These are phyloP conservation scores for Drosophila kanekoi DNA, from an alignment of 2,888 invertebrate species.

Conservation along the genomic window DNA sequence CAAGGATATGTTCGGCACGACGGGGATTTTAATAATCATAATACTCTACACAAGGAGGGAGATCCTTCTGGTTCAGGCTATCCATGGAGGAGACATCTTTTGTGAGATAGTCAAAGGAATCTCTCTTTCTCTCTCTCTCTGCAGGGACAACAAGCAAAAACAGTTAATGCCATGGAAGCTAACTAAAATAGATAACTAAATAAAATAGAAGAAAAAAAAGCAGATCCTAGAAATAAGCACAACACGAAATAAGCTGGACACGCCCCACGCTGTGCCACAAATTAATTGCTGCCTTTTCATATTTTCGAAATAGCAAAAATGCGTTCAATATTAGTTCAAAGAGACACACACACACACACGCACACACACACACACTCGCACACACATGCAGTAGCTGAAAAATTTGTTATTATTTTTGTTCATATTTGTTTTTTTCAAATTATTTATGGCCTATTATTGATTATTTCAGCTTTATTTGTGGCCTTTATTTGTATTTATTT, in stretches of 20 bases:
- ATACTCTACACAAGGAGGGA: no score
- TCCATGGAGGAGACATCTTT: no score
- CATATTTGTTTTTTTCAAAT: conserved; percentile 15
- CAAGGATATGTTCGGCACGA: no score
- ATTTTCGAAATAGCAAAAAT: conserved; percentile 36
- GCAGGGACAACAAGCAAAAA: conserved; percentile 32
- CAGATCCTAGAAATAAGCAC: conserved; percentile 21
- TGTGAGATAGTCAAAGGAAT: no score
- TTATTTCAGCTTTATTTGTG: conserved; percentile 36
- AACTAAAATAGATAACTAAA: conserved; percentile 25
- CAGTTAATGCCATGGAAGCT: conserved; percentile 26
- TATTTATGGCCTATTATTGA: conserved; percentile 40
- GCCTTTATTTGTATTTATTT: neutral
- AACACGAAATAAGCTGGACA: no score
- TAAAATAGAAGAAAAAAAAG: conserved; percentile 15
- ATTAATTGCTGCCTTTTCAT: conserved; percentile 51
- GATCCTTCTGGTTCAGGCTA: no score
- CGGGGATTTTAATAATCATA: no score
- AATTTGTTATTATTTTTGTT: conserved; percentile 27
- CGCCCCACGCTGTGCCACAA: conserved; percentile 27
- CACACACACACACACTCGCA: neutral
- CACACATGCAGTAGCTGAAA: conserved; percentile 2
- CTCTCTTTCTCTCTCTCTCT: neutral
- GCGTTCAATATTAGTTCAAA: conserved; percentile 39
- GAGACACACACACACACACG: no score